These are phyloP conservation scores for Electrophaes corylata DNA, from an alignment of 2,888 invertebrate genomes.

Conservation along the genomic window DNA sequence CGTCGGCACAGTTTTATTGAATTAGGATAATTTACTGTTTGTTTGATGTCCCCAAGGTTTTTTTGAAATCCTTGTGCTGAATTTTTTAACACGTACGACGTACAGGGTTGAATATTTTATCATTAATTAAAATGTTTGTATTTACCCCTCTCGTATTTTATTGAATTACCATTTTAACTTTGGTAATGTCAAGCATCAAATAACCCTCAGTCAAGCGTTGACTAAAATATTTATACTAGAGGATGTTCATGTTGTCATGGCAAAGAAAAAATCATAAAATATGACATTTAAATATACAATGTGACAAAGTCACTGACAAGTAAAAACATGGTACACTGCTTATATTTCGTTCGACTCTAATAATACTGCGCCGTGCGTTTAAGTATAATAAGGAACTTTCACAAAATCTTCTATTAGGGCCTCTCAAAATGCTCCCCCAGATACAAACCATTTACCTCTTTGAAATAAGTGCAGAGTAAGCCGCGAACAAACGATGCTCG, in stretches of 20 bases:
- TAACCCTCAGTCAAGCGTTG: conserved; percentile 7
- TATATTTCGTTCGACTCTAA: too few species aligned
- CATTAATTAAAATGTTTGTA: conserved; percentile 30
- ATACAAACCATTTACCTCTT: conserved; percentile 26
- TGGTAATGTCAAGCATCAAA: conserved; percentile 23
- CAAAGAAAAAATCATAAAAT: too few species aligned
- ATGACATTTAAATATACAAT: too few species aligned
- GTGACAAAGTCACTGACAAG: too few species aligned
- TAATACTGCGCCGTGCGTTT: too few species aligned
- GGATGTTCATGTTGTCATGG: background rate
- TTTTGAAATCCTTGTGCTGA: conserved; percentile 40
- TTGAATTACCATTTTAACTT: conserved; percentile 26
- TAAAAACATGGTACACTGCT: too few species aligned
- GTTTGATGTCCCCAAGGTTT: conserved; percentile 57
- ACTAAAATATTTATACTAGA: background rate
- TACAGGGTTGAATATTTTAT: conserved; percentile 29
- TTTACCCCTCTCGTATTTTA: conserved; percentile 33
- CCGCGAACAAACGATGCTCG: conserved; percentile 35
- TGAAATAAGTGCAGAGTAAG: conserved; percentile 36
- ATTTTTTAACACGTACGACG: conserved; percentile 31
- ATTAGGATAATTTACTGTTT: conserved; percentile 72
- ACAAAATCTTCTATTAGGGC: conserved; percentile 23
- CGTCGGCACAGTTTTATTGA: conserved; percentile 55
- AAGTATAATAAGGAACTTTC: background rate
- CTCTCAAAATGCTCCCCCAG: conserved; percentile 33